phyloP scores from a whole-genome alignment of 2,797 vertebrate species.

The Coregonus sp. region DNA sequence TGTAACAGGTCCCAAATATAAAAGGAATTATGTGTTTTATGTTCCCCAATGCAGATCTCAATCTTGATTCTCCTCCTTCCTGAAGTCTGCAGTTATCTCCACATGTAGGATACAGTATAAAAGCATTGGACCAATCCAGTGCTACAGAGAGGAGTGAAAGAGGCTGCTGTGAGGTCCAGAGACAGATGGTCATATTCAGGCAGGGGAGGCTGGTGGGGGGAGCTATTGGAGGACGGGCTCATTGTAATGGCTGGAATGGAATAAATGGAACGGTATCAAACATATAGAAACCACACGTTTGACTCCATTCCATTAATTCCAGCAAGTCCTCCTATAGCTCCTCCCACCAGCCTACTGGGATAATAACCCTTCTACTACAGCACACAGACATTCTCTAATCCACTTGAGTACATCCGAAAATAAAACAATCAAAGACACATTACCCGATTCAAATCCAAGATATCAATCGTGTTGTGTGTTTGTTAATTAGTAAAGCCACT shows the following conservation, averaged over 20 bases:
- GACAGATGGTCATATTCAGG: conserved; percentile 12
- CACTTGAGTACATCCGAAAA: neutral
- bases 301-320: too few relatives aligned
- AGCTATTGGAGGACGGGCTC: too few relatives aligned
- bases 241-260: too few relatives aligned
- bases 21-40: neutral
- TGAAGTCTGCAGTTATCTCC: conserved; percentile 60
- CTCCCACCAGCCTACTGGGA: conserved; percentile 13
- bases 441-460: conserved; percentile 22
- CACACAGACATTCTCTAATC: conserved; percentile 1
- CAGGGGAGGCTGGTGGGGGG: conserved; percentile 40
- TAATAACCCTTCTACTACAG: conserved; percentile 26
- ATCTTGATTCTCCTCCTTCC: neutral
- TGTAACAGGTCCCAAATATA: neutral
- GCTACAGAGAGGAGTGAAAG: neutral
- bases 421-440: conserved; percentile 12
- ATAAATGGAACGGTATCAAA: too few relatives aligned
- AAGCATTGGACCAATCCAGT: neutral
- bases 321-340: too few relatives aligned
- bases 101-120: conserved; percentile 23
- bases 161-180: neutral
- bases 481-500: conserved; percentile 21
- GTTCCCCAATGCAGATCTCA: conserved; percentile 22
- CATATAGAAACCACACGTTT: too few relatives aligned
- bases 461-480: conserved; percentile 28